phyloP scores from a whole-genome alignment of 2,888 invertebrate genomes.

The Agonopterix heracliana region DNA sequence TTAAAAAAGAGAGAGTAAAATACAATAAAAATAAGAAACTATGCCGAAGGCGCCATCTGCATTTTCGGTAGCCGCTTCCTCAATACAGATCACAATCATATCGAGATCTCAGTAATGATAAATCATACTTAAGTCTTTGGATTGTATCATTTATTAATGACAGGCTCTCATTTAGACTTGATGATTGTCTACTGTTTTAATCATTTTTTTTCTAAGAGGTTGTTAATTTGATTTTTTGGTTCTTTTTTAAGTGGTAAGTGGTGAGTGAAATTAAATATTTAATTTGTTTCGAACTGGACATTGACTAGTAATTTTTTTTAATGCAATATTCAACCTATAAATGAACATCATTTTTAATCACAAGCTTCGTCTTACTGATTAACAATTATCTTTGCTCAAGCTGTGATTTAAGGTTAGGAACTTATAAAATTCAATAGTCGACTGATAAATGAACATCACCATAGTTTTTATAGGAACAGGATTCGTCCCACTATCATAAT shows the following conservation, averaged over 20 bases:
- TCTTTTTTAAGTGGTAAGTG: neutral
- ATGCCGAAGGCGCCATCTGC: constrained; percentile 39
- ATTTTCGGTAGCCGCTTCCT: constrained; percentile 20
- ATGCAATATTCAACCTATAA: too few relatives aligned
- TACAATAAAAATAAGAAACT: constrained; percentile 20
- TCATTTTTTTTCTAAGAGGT: constrained; percentile 38
- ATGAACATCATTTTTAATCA: too few relatives aligned
- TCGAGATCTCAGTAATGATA: constrained; percentile 14
- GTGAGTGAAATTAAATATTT: neutral
- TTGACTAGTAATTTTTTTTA: neutral
- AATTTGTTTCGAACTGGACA: neutral
- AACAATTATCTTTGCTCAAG: too few relatives aligned
- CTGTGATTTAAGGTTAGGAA: too few relatives aligned
- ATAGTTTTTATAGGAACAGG: too few relatives aligned
- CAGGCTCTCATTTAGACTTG: constrained; percentile 37
- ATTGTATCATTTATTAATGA: constrained; percentile 30
- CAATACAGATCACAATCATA: constrained; percentile 32
- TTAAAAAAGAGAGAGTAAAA: constrained; percentile 16
- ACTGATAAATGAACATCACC: too few relatives aligned
- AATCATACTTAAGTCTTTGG: constrained; percentile 4
- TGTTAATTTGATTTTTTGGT: constrained; percentile 34
- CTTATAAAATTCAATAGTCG: too few relatives aligned
- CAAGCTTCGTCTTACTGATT: too few relatives aligned
- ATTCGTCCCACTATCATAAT: too few relatives aligned
- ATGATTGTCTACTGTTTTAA: constrained; percentile 43